These are phyloP conservation scores for Rhadina sibilatrix DNA, from an alignment of 2,113 vertebrate genomes.

Conservation along the genomic window DNA sequence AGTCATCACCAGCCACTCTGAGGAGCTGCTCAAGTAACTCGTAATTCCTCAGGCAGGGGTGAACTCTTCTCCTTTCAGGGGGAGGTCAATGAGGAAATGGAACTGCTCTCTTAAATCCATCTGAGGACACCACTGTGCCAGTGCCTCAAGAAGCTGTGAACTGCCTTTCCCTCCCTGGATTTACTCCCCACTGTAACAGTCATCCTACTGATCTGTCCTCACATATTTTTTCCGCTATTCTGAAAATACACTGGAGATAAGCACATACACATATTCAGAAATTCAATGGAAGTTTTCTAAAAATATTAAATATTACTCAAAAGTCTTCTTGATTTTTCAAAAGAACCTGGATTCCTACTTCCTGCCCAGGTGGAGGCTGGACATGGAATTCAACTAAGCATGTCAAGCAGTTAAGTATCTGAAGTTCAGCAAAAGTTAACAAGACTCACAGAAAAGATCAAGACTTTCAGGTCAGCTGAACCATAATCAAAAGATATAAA, in stretches of 20 bases:
- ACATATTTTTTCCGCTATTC: background rate
- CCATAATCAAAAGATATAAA: background rate
- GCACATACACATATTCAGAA: background rate
- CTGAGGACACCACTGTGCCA: background rate
- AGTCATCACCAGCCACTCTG: fast-evolving
- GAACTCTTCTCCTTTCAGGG: background rate
- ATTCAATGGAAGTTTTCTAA: background rate
- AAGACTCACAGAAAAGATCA: background rate
- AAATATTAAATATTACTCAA: background rate
- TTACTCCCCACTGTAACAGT: background rate
- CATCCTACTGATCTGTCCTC: background rate
- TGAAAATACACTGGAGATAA: background rate
- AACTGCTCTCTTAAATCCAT: background rate
- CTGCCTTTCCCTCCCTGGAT: background rate
- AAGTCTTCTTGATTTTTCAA: background rate
- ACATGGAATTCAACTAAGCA: background rate
- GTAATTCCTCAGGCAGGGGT: background rate
- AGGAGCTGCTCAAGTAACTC: background rate
- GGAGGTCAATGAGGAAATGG: fast-evolving
- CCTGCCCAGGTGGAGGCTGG: background rate
- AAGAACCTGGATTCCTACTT: background rate
- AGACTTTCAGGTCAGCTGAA: background rate
- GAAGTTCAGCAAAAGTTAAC: background rate
- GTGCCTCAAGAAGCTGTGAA: background rate
- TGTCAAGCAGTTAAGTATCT: background rate